Conservation (phyloP, 2,113 vertebrate species). For the Columba livia region DNA sequence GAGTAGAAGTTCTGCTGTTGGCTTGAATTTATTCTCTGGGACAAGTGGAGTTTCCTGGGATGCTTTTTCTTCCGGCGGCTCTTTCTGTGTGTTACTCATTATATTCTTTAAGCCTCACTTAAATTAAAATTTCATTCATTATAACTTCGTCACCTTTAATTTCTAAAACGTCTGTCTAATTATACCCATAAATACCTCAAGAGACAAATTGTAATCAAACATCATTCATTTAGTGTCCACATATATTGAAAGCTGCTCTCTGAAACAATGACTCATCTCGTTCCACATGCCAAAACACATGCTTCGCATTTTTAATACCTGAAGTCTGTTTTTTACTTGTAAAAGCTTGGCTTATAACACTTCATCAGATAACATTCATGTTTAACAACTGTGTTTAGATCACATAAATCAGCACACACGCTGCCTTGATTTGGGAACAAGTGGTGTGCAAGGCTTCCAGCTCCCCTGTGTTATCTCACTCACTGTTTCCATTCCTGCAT, state of each 20-base stretch:
- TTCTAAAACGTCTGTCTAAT: conserved; percentile 2
- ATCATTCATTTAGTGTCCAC: not conserved
- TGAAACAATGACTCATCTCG: not conserved
- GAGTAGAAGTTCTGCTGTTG: not conserved
- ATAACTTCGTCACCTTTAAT: not conserved
- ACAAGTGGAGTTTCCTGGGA: not conserved
- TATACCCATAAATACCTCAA: not conserved
- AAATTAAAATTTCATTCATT: not conserved
- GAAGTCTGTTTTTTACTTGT: not conserved
- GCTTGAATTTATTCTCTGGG: not conserved
- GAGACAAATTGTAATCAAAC: conserved; percentile 1
- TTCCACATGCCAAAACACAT: not conserved
- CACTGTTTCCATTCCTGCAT: not conserved
- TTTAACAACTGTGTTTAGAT: not conserved
- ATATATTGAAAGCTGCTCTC: not conserved
- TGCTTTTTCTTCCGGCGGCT: not conserved
- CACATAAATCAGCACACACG: not conserved
- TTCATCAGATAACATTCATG: not conserved
- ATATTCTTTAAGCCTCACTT: not conserved
- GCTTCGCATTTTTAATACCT: not conserved
- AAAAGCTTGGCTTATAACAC: not conserved
- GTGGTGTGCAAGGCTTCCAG: not conserved
- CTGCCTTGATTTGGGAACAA: not conserved
- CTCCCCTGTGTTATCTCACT: not conserved
- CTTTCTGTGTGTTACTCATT: not conserved